These are phyloP conservation scores for Vanacampus margaritifer DNA, from an alignment of 2,113 vertebrate genomes.

Conservation along the genomic window DNA sequence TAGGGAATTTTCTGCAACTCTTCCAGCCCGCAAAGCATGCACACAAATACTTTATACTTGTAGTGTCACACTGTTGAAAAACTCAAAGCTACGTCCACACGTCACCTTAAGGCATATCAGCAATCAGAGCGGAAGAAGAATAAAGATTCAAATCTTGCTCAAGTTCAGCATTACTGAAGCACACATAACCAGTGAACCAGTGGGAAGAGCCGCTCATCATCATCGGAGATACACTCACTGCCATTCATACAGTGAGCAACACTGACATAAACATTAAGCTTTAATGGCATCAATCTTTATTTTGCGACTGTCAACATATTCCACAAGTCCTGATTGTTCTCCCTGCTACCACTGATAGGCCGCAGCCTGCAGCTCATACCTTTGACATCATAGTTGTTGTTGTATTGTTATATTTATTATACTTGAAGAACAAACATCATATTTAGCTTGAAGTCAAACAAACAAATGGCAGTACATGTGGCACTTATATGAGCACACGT, in stretches of 20 bases:
- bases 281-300: background rate
- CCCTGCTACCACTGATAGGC: no score
- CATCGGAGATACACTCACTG: conserved; percentile 45
- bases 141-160: conserved; percentile 44
- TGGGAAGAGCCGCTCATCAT: conserved; percentile 38
- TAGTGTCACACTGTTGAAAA: background rate
- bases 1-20: background rate
- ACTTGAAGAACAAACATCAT: no score
- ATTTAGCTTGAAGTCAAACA: no score
- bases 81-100: conserved; percentile 23
- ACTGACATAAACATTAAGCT: background rate
- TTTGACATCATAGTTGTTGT: no score
- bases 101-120: conserved; percentile 45
- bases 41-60: background rate
- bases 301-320: background rate
- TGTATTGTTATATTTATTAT: no score
- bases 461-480: no score
- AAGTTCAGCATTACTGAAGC: conserved; percentile 21
- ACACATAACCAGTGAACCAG: conserved; percentile 35
- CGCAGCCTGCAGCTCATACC: no score
- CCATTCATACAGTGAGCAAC: conserved; percentile 33
- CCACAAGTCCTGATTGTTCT: background rate
- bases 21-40: background rate
- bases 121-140: conserved; percentile 63
- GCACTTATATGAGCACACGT: no score